Conservation (phyloP, 2,113 vertebrate genomes). For the Garra rufa region DNA sequence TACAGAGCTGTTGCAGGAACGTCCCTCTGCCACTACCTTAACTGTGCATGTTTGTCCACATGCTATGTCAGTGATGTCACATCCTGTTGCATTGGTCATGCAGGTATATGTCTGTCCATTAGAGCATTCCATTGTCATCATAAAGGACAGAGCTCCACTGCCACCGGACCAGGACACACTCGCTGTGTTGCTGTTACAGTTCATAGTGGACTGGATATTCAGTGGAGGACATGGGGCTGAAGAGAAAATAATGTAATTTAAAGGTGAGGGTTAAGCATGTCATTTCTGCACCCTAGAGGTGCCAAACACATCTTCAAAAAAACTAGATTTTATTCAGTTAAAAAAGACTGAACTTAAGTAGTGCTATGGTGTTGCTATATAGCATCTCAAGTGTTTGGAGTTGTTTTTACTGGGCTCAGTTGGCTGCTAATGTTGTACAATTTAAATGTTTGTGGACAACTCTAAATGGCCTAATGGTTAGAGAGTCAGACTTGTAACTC, state of each 20-base stretch:
- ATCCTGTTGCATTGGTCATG: slow-evolving; percentile 3
- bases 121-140: slow-evolving; percentile 26
- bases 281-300: background rate
- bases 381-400: background rate
- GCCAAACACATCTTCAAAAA: background rate
- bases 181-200: slow-evolving; percentile 49
- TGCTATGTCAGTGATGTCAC: slow-evolving; percentile 51
- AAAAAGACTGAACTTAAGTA: no score
- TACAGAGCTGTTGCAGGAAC: slow-evolving; percentile 52
- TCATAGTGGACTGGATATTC: slow-evolving; percentile 44
- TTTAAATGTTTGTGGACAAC: no score
- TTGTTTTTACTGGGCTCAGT: no score
- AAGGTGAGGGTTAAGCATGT: background rate
- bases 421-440: no score
- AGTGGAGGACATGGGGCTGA: slow-evolving; percentile 60
- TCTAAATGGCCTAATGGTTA: no score
- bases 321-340: background rate
- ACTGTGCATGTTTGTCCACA: slow-evolving; percentile 58
- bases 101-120: slow-evolving; percentile 46
- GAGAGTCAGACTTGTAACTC: no score
- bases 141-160: slow-evolving; percentile 51
- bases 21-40: slow-evolving; percentile 48
- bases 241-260: background rate
- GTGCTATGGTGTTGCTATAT: background rate
- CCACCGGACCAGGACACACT: slow-evolving; percentile 55